Base-by-base conservation (phyloP, 2,888 invertebrate genomes). In the Oligia strigilis region DNA sequence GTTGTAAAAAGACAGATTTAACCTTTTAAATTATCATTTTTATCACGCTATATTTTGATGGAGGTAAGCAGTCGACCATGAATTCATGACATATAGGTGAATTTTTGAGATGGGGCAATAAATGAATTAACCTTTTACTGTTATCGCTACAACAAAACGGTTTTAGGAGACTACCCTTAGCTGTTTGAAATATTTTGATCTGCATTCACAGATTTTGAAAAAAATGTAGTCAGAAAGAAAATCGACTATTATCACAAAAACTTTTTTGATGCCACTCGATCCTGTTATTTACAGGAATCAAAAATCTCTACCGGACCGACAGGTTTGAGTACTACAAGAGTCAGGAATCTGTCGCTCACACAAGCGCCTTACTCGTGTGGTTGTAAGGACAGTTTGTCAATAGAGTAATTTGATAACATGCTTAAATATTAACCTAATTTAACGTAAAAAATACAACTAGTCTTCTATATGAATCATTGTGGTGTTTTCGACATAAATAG, bases 401-500 rank as follows among this genome's bases (percentile, higher is more conserved):
- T 14, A 66, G 11, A 55, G 36, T 58, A 40, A 58, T 3, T 55
- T 11, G 2, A 55, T 43, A 71, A 40, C 14, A 64, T 36, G 43
- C 49, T 29, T 62, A 29, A 76, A 72, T 40, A 49, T 23, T 6
- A 77, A 52, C 17, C 46, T 62, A 65, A 58, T 49, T 23, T 23
- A 43, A 60, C 29, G n/a, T 29, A 66, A 75, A 64, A 64, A 36
- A 66, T n/a, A 23, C 11, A 43, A 23, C 85, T 86, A 93, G 78
- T 93, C 95, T 65, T 96, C 96, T 46, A 95, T 86, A 79, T 96
- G 94, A 9, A 96, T 93, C 36, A 96, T 86, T 0, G 96, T 96
- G 0, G 95, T 95, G 70, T 97, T 97, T 73, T 95, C 97, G 67
- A 96, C 91, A 69, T 93, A 95, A 62, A 97, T 96, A 0, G 96